Base-by-base conservation (phyloP, 92 coral and sea anemone genomes). In the Chrysogorgia sp. region DNA sequence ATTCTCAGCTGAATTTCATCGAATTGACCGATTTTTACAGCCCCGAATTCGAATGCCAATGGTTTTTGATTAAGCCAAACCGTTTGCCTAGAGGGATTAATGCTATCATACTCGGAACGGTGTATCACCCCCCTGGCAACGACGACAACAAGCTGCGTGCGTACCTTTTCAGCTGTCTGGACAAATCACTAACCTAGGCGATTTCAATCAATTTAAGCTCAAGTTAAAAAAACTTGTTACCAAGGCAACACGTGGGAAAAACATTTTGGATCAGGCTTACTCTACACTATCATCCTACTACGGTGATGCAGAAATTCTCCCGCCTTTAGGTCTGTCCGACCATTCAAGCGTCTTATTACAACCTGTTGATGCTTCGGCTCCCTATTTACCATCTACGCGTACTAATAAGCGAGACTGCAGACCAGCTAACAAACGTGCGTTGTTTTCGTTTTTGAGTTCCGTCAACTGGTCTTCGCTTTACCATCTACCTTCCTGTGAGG, bases 241-340 rank as follows among this genome's bases (percentile, higher is more conserved):
- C 10, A 40, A 35, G 40, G 63, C 84, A 80, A 68, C 84, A 2
- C 43, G 84, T 9, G 84, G 84, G 24, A 68, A 67, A 0, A 68
- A 80, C 47, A 76, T 65, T 43, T 63, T 82, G n/a, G 82, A 82
- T 37, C 74, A 80, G 35, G 77, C 47, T 21, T 82, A 24, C 71
- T 47, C 63, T 29, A 65, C 83, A 6, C 43, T 74, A 74, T 10
- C 34, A 22, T 43, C 17, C 52, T 76, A 59, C 58, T 67, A 31
- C 40, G 74, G 62, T 1, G 71, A 68, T n/a, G 6, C 29, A 14
- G n/a, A n/a, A n/a, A 84, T 69, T 49, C 58, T 79, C 1, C 88
- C 88, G 17, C 88, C 88, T 2, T 7, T 84, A 23, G 88, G 88
- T 6, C 12, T 52, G n/a, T 84, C 88, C 26, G 86, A 81, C 35